These are phyloP conservation scores for Corythucha ciliata DNA, from an alignment of 2,888 invertebrate species.

Conservation along the genomic window DNA sequence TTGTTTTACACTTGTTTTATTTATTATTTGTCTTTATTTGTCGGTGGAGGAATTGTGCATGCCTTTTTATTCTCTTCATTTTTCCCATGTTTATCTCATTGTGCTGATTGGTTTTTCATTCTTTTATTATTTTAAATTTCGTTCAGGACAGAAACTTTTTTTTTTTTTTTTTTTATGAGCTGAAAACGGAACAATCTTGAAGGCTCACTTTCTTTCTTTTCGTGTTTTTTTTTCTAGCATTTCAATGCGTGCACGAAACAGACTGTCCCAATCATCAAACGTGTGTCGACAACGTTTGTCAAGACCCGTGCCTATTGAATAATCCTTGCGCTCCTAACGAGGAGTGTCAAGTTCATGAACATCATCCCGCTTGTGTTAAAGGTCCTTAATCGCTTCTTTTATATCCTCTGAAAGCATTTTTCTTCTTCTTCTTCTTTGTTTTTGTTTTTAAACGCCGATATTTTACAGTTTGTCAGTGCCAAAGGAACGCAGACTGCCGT, in stretches of 20 bases:
- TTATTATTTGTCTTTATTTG: conserved; percentile 1
- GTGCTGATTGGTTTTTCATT: not conserved
- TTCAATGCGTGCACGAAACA: conserved; percentile 67
- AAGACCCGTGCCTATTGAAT: conserved; percentile 66
- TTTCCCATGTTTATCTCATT: not conserved
- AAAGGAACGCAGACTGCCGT: conserved; percentile 57
- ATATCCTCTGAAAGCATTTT: not conserved
- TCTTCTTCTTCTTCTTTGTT: conserved; percentile 11
- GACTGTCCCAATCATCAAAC: conserved; percentile 70
- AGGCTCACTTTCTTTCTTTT: not conserved
- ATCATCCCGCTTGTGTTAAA: conserved; percentile 73
- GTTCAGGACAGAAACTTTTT: not conserved
- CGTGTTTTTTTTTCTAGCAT: conserved; percentile 47
- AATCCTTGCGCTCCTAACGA: conserved; percentile 66
- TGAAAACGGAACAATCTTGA: not conserved
- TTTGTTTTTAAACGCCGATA: conserved; percentile 34
- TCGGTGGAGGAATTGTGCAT: not conserved
- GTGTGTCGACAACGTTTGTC: conserved; percentile 68
- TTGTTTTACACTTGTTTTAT: not conserved
- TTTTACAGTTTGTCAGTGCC: conserved; percentile 57
- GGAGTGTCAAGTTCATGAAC: conserved; percentile 72
- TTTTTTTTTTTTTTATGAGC: not conserved
- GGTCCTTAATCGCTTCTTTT: conserved; percentile 43
- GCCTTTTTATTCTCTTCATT: not conserved
- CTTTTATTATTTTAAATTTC: not conserved